Evolutionary conservation across 2,113 vertebrate species (phyloP).

Genomic region (Tyto alba): DNA sequence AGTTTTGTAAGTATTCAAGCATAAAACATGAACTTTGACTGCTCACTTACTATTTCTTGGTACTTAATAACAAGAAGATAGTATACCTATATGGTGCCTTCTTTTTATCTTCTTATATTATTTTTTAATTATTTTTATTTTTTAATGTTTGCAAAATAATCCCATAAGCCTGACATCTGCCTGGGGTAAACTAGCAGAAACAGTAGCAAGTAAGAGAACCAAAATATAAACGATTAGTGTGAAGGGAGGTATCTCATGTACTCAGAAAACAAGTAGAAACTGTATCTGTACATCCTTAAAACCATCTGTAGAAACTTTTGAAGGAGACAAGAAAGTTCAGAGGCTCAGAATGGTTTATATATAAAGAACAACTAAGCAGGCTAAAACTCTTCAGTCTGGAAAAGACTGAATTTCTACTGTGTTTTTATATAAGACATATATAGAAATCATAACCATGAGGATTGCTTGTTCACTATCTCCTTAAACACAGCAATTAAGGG

Average conservation of each 20-base stretch:
- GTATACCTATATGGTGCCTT: too few relatives aligned
- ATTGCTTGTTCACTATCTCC: neutral
- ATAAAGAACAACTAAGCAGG: neutral
- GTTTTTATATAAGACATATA: neutral
- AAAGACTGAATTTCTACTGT: neutral
- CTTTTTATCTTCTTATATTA: too few relatives aligned
- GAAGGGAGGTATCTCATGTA: neutral
- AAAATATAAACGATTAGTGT: neutral
- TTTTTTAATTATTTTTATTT: neutral
- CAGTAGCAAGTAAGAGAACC: neutral
- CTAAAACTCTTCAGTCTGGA: neutral
- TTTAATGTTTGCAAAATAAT: neutral
- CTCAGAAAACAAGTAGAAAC: neutral
- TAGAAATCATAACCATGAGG: neutral
- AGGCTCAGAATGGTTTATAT: neutral
- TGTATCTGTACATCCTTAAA: neutral
- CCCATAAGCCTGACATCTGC: neutral
- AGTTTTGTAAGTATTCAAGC: neutral
- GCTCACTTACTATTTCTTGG: neutral
- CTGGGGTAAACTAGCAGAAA: neutral
- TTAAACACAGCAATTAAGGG: neutral
- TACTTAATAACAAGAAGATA: neutral
- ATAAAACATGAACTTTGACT: neutral
- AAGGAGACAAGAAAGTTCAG: neutral
- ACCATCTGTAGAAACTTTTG: neutral